These are phyloP conservation scores for Sinocyclocheilus anophthalmus DNA, from an alignment of 2,113 vertebrate genomes.

Conservation along the genomic window DNA sequence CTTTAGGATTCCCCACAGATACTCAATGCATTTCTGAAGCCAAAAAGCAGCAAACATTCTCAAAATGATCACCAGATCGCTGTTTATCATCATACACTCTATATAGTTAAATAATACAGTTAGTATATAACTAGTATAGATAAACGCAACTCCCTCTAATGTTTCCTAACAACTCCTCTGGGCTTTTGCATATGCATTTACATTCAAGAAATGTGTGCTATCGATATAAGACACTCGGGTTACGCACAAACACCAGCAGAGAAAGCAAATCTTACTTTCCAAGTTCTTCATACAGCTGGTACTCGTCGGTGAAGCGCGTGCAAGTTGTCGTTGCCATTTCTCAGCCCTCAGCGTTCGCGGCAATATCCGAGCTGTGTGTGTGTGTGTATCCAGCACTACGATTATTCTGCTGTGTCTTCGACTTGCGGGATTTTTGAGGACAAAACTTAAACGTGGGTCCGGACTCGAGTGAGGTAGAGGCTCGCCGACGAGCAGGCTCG, in stretches of 20 bases:
- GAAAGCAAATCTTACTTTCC: conserved; percentile 84
- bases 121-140: background rate
- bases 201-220: background rate
- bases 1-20: background rate
- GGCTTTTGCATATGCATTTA: background rate
- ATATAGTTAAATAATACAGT: background rate
- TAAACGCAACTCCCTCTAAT: background rate
- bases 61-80: background rate
- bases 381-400: conserved; percentile 19
- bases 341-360: conserved; percentile 56
- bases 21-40: background rate
- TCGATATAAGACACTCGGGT: background rate
- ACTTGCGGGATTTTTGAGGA: background rate
- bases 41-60: background rate
- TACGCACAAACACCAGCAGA: background rate
- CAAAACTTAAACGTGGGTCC: background rate
- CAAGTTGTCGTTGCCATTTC: conserved; percentile 90
- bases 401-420: background rate
- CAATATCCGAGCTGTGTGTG: conserved; percentile 35
- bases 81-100: background rate
- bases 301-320: conserved; percentile 93
- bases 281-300: conserved; percentile 94
- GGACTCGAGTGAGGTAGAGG: conserved; percentile 37
- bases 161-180: background rate
- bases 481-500: conserved; percentile 44